Conservation (phyloP, 2,888 invertebrate species). For the Erebia aethiops region DNA sequence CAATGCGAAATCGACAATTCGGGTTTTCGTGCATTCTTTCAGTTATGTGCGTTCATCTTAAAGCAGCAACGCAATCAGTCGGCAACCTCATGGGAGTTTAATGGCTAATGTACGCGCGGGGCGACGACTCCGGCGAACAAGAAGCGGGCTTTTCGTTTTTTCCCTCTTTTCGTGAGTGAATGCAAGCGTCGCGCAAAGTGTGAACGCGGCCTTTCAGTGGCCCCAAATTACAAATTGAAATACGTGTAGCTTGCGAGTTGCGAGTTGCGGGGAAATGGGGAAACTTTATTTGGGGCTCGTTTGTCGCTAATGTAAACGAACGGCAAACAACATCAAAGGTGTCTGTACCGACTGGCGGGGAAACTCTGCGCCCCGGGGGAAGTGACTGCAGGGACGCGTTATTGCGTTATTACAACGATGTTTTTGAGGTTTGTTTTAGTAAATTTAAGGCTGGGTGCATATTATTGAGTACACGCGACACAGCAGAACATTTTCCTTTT, state of each 20-base stretch:
- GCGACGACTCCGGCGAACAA: background rate
- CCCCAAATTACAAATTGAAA: background rate
- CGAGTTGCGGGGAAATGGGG: background rate
- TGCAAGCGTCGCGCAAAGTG: background rate
- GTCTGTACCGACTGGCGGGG: background rate
- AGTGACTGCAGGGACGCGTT: too few relatives aligned
- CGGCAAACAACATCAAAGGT: background rate
- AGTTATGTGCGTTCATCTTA: background rate
- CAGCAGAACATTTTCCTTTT: too few relatives aligned
- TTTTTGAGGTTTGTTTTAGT: too few relatives aligned
- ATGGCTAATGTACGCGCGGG: constrained; percentile 4
- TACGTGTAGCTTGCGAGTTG: background rate
- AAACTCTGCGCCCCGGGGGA: too few relatives aligned
- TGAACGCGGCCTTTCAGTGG: background rate
- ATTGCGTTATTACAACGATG: too few relatives aligned
- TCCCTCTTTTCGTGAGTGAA: background rate
- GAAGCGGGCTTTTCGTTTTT: background rate
- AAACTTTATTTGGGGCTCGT: constrained; percentile 1
- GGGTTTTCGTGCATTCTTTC: background rate
- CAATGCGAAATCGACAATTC: too few relatives aligned
- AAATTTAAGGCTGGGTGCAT: too few relatives aligned
- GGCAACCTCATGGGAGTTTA: background rate
- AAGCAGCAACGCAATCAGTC: background rate
- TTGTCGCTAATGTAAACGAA: constrained; percentile 3
- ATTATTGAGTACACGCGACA: too few relatives aligned